phyloP scores from a whole-genome alignment of 2,797 vertebrate species.

The Dryobates pubescens region DNA sequence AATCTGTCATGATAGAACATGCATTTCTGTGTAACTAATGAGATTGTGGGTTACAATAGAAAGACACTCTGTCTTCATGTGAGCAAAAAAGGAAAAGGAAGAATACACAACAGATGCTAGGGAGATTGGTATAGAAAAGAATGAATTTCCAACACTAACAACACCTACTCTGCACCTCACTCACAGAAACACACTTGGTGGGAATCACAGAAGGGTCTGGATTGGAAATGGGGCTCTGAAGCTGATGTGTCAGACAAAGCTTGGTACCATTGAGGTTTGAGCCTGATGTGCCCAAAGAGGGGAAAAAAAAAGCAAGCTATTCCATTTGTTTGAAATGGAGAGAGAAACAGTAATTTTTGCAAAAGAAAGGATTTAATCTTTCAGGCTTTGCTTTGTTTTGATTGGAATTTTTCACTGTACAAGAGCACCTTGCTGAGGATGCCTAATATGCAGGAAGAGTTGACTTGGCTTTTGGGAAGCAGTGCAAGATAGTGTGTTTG shows the following conservation, averaged over 20 bases:
- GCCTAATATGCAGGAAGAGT: background rate
- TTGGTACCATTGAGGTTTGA: background rate
- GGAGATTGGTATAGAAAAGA: background rate
- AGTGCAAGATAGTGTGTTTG: background rate
- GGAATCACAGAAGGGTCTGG: background rate
- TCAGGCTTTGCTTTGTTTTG: background rate
- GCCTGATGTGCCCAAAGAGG: background rate
- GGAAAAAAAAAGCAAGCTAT: background rate
- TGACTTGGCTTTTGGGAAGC: background rate
- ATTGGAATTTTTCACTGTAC: background rate
- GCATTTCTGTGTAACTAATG: conserved; percentile 63
- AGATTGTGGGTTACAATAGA: conserved; percentile 32
- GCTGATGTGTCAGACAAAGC: background rate
- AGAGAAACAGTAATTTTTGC: background rate
- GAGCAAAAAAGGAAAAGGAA: background rate
- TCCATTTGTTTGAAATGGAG: background rate
- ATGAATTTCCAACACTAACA: background rate
- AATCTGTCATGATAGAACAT: conserved; percentile 34
- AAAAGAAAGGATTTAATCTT: background rate
- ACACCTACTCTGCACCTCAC: background rate
- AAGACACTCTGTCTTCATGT: background rate
- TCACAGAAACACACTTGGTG: background rate
- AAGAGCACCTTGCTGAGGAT: background rate
- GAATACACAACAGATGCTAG: background rate
- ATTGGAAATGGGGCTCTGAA: background rate